Evolutionary conservation across 2,113 vertebrate genomes (phyloP), one percentile per base, ranked within the genome.

Genomic region (Tetraodon nigroviridis): DNA sequence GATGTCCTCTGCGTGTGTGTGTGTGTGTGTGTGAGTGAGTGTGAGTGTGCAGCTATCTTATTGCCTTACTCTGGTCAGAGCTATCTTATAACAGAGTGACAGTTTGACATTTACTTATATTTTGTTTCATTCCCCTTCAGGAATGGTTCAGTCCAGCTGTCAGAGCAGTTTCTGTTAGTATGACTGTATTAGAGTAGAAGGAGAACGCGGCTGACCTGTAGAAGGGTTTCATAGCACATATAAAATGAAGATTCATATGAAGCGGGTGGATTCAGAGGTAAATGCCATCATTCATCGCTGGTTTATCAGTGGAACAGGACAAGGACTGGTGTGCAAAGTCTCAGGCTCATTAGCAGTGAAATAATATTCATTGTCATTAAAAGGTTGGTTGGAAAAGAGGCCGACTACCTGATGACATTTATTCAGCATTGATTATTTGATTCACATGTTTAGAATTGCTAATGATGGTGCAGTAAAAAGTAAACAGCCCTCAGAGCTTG

Each of bases 401-500:
- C 45, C 12, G 4, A 32, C 57, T 76, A 58, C 68, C 69, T 69
- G 71, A 80, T 67, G 72, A 32, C 55, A 72, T 81, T 82, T 73
- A 67, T 78, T 80, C 56, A 84, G 69, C 58, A 81, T 71, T 82
- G 80, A 84, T 81, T 81, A 67, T 84, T 81, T 78, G 71, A 76
- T 73, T 69, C 75, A 86, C 41, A 37, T 60, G 71, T 81, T 83
- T 75, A 67, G 76, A 78, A 78, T 81, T 45, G 67, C 67, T 81
- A 80, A 85, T 77, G 64, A 64, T 50, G 61, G 72, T 66, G 80
- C 79, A 81, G 68, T 56, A 76, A 68, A 75, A 74, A 61, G 17
- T 24, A 47, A 73, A 58, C 44, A 44, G 60, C 63, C 48, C 67
- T 71, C 47, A 62, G 51, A 46, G 57, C 29, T 0, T 45, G 53